These are phyloP conservation scores for Synchiropus splendidus DNA, from an alignment of 2,113 vertebrate species.

Conservation along the genomic window DNA sequence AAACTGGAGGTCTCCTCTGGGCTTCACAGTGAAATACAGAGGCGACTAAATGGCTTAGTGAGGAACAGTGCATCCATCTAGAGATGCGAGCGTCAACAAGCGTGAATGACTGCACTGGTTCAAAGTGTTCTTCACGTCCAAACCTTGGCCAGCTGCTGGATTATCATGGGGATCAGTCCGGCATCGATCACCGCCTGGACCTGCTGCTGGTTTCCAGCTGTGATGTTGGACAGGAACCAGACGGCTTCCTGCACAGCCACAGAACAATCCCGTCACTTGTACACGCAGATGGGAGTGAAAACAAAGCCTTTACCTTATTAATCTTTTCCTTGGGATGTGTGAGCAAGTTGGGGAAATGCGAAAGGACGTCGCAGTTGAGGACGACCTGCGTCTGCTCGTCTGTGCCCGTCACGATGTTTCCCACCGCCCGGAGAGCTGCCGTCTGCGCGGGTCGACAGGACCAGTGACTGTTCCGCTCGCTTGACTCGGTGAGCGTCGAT, in stretches of 20 bases:
- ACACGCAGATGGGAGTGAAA: too few species aligned
- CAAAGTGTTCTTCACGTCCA: background rate
- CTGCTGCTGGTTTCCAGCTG: constrained; percentile 98
- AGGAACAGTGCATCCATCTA: too few species aligned
- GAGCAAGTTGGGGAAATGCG: constrained; percentile 92
- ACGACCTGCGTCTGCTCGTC: constrained; percentile 98
- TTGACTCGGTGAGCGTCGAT: too few species aligned
- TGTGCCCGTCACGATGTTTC: constrained; percentile 97
- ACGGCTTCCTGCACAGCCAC: constrained; percentile 83
- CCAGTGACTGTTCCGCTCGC: too few species aligned
- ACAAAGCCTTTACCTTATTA: constrained; percentile 79
- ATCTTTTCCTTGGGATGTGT: constrained; percentile 99
- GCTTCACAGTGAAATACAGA: too few species aligned
- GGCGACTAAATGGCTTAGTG: too few species aligned
- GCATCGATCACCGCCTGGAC: constrained; percentile 98
- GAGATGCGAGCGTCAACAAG: too few species aligned
- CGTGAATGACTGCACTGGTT: background rate
- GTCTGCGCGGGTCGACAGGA: too few species aligned
- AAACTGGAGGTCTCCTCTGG: too few species aligned
- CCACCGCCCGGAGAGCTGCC: constrained; percentile 93
- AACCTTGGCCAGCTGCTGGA: constrained; percentile 98
- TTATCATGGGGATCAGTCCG: constrained; percentile 97
- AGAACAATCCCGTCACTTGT: background rate
- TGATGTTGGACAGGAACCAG: constrained; percentile 99
- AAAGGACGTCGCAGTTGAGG: constrained; percentile 97